Conservation (phyloP, 2,888 invertebrate genomes). For the Siphonodentalium dalli region DNA sequence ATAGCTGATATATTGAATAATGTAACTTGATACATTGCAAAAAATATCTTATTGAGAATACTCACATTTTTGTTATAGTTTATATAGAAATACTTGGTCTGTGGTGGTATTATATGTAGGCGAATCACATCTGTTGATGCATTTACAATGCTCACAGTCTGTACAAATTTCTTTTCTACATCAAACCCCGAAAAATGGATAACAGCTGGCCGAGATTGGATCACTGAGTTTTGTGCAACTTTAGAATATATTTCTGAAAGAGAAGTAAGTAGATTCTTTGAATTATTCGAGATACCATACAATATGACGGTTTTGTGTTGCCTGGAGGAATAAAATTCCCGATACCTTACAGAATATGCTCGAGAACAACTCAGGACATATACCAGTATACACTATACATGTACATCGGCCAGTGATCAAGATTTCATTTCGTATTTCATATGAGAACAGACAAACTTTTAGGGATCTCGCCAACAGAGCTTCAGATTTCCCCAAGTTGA, state of each 20-base stretch:
- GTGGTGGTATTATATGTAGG: conserved; percentile 64
- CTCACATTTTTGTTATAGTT: conserved; percentile 62
- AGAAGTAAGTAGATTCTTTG: conserved; percentile 12
- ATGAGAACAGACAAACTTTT: no score
- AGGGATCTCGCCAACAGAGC: no score
- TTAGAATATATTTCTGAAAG: conserved; percentile 61
- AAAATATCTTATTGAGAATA: not conserved
- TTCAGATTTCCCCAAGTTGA: no score
- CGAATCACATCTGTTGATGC: conserved; percentile 61
- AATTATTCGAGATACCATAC: no score
- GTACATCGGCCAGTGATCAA: no score
- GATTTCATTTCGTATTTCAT: not conserved
- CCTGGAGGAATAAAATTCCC: no score
- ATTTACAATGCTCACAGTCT: conserved; percentile 54
- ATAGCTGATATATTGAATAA: no score
- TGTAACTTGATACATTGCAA: no score
- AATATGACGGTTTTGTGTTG: no score
- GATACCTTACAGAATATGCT: no score
- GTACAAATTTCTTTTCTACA: conserved; percentile 47
- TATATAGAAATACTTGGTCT: conserved; percentile 61
- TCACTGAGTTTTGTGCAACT: conserved; percentile 55
- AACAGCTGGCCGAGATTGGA: conserved; percentile 59
- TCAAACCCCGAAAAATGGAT: conserved; percentile 64
- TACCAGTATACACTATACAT: no score
- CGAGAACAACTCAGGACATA: no score